phyloP scores from a whole-genome alignment of 2,797 vertebrate species.

The Enteromius afrohamiltoni region DNA sequence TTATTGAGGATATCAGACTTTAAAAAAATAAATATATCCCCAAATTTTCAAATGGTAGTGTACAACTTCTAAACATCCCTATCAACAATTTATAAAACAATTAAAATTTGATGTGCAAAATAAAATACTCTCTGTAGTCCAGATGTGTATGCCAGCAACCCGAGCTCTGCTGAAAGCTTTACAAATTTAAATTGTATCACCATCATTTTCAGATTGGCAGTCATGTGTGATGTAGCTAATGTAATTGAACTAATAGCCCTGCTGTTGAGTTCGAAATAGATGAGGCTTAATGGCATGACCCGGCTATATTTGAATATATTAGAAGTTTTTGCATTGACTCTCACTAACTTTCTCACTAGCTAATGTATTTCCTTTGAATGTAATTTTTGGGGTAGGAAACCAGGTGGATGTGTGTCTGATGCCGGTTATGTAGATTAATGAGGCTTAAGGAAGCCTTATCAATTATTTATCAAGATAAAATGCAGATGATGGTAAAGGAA shows the following conservation, averaged over 20 bases:
- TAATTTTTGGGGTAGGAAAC: neutral
- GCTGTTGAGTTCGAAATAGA: conserved; percentile 12
- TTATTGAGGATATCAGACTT: neutral
- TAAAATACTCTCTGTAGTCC: neutral
- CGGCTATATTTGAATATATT: neutral
- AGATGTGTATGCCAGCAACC: neutral
- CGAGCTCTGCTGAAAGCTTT: conserved; percentile 2
- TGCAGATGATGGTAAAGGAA: conserved; percentile 16
- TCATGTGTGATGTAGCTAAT: conserved; percentile 39
- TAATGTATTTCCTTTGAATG: neutral
- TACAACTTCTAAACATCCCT: neutral
- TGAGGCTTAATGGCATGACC: conserved; percentile 13
- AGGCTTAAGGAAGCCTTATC: conserved; percentile 16
- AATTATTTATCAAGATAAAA: conserved; percentile 32
- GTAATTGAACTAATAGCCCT: conserved; percentile 45
- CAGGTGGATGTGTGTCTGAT: conserved; percentile 9
- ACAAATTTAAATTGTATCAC: neutral
- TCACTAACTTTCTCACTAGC: conserved; percentile 5
- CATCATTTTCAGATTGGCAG: conserved; percentile 24
- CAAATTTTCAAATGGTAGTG: neutral
- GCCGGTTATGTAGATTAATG: conserved; percentile 28
- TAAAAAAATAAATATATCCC: neutral
- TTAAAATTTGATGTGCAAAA: neutral
- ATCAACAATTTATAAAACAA: neutral
- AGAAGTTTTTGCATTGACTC: conserved; percentile 21